These are phyloP conservation scores for Palythoa grandiflora DNA, from an alignment of 92 coral and sea anemone species.

Conservation along the genomic window DNA sequence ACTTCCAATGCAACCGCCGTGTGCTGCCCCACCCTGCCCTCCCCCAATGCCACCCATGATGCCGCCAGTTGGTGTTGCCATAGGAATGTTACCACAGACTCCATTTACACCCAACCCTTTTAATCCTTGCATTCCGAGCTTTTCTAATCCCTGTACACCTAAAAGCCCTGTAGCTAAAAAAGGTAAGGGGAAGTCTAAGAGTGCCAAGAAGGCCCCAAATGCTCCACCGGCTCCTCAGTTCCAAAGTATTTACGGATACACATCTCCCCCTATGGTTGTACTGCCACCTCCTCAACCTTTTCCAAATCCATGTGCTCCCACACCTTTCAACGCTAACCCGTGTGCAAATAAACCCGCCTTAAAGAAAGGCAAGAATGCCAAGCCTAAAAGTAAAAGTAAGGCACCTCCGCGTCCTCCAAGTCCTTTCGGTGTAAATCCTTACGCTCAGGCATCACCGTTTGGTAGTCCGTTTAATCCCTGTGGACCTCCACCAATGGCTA, in stretches of 20 bases:
- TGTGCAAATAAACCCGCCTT: slow-evolving; percentile 62
- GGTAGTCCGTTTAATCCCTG: slow-evolving; percentile 66
- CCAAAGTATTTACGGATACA: slow-evolving; percentile 37
- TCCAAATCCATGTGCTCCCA: slow-evolving; percentile 62
- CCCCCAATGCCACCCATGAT: slow-evolving; percentile 39
- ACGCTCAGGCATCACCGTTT: slow-evolving; percentile 26
- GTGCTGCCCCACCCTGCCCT: slow-evolving; percentile 46
- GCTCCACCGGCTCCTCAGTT: slow-evolving; percentile 46
- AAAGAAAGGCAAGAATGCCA: slow-evolving; percentile 40
- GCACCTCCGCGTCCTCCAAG: slow-evolving; percentile 25
- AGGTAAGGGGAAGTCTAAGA: slow-evolving; percentile 22
- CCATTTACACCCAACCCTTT: slow-evolving; percentile 53
- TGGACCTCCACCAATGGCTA: slow-evolving; percentile 53
- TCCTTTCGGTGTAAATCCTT: slow-evolving; percentile 19
- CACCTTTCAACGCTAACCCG: slow-evolving; percentile 49
- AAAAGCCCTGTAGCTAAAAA: neutral
- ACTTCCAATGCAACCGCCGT: slow-evolving; percentile 44
- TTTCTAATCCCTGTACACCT: slow-evolving; percentile 4
- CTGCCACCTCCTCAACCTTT: slow-evolving; percentile 8
- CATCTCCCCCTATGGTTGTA: slow-evolving; percentile 24
- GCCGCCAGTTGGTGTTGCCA: slow-evolving; percentile 38
- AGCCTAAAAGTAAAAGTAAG: slow-evolving; percentile 38
- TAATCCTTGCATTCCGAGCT: slow-evolving; percentile 50
- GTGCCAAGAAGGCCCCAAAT: slow-evolving; percentile 17
- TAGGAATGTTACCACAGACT: slow-evolving; percentile 45